A percentile compares a stretch with the other conserved stretches of the same genome.
Evolutionary conservation across 2,797 vertebrate genomes (phyloP).

Genomic region (Crocidura indochinensis): DNA sequence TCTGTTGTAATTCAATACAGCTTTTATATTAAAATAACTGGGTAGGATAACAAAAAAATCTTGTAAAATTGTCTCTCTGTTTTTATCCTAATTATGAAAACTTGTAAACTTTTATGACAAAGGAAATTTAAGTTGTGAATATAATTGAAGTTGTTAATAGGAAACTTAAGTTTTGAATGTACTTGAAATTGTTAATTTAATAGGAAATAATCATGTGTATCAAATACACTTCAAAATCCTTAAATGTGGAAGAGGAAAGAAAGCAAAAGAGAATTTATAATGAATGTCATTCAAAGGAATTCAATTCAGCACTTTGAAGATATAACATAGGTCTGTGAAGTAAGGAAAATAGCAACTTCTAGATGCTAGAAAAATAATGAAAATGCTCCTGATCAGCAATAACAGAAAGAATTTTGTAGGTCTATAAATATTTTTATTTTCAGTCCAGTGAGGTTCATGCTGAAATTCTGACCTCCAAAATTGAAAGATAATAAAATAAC

Average conservation of each 20-base stretch:
- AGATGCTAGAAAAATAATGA: background rate
- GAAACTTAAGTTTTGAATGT: background rate
- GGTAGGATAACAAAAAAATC: background rate
- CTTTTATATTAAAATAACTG: background rate
- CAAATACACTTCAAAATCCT: background rate
- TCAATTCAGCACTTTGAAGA: background rate
- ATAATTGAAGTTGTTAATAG: conserved; percentile 2
- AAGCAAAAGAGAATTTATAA: background rate
- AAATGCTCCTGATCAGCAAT: background rate
- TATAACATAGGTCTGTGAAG: background rate
- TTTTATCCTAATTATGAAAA: background rate
- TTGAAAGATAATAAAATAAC: background rate
- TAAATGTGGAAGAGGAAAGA: background rate
- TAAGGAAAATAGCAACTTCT: background rate
- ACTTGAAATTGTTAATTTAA: background rate
- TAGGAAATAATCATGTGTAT: conserved; percentile 2
- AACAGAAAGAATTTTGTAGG: background rate
- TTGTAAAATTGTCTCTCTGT: background rate
- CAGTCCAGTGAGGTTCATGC: background rate
- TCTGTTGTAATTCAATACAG: conserved; percentile 11
- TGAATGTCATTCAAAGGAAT: background rate
- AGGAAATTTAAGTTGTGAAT: background rate
- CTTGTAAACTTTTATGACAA: conserved; percentile 10
- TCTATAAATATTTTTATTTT: background rate
- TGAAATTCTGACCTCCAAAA: background rate